Evolutionary conservation across 2,113 vertebrate genomes (phyloP).

Genomic region (human): DNA sequence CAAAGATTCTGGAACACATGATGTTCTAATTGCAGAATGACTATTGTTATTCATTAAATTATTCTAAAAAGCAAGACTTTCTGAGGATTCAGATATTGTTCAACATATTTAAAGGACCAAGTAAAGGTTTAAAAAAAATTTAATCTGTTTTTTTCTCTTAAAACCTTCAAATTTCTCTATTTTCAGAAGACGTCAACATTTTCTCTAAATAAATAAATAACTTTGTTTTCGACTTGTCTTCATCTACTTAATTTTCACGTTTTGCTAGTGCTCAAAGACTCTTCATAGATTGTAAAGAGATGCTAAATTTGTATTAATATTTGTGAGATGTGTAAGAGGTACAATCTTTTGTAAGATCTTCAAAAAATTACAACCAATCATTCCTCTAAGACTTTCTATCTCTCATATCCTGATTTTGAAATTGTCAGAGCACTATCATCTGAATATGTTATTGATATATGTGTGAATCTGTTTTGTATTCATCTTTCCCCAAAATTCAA

Average conservation of each 20-base stretch:
- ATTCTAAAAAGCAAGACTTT: background rate
- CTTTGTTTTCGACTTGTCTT: background rate
- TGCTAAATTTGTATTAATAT: background rate
- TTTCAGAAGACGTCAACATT: background rate
- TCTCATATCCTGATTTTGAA: background rate
- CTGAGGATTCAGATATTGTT: background rate
- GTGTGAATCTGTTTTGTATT: background rate
- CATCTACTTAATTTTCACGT: background rate
- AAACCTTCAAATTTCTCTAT: background rate
- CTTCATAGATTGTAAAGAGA: background rate
- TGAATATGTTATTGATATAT: background rate
- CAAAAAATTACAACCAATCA: background rate
- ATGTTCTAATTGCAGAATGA: background rate
- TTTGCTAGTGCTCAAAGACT: background rate
- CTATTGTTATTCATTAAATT: background rate
- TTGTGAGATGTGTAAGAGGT: background rate
- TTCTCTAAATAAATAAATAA: background rate
- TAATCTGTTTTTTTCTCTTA: background rate
- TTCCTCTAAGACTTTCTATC: background rate
- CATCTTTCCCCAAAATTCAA: background rate
- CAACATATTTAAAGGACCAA: background rate
- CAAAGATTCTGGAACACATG: background rate
- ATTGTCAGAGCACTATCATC: background rate
- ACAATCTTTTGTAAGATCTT: background rate
- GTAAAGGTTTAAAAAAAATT: background rate